A percentile compares a stretch with the other conserved stretches of the same genome.
Evolutionary conservation across 1,140 invertebrate genomes (phyloP).

Genomic region (Apolygus lucorum): DNA sequence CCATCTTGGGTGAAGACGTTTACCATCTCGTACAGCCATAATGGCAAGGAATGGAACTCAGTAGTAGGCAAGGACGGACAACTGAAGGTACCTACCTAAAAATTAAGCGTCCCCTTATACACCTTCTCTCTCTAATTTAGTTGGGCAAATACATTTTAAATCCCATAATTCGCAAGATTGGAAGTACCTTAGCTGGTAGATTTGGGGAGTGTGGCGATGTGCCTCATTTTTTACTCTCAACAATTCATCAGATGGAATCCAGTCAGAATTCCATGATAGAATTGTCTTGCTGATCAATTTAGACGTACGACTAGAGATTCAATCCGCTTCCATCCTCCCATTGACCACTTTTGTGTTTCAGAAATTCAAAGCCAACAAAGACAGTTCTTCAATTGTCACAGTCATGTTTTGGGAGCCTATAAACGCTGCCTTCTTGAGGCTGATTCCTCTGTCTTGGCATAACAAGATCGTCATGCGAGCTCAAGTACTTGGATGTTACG

Average conservation of each 20-base stretch:
- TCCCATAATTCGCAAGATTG: too few species aligned
- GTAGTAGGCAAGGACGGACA: constrained; percentile 47
- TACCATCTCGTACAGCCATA: constrained; percentile 60
- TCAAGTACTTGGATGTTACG: constrained; percentile 68
- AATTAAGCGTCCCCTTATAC: too few species aligned
- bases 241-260: too few species aligned
- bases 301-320: background rate
- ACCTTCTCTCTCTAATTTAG: too few species aligned
- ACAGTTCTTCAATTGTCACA: constrained; percentile 23
- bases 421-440: constrained; percentile 58
- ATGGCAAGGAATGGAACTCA: constrained; percentile 55
- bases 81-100: constrained; percentile 48
- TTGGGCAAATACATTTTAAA: too few species aligned
- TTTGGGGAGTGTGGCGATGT: too few species aligned
- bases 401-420: constrained; percentile 49
- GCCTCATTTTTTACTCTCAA: too few species aligned
- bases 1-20: constrained; percentile 64
- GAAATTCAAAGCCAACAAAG: constrained; percentile 34
- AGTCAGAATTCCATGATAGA: background rate
- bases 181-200: too few species aligned
- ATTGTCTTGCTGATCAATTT: background rate
- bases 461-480: constrained; percentile 59
- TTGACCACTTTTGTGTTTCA: constrained; percentile 22
- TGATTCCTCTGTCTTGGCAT: constrained; percentile 68
- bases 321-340: background rate